Conservation (phyloP, 1,140 invertebrate species). For the Globodera rostochiensis region DNA sequence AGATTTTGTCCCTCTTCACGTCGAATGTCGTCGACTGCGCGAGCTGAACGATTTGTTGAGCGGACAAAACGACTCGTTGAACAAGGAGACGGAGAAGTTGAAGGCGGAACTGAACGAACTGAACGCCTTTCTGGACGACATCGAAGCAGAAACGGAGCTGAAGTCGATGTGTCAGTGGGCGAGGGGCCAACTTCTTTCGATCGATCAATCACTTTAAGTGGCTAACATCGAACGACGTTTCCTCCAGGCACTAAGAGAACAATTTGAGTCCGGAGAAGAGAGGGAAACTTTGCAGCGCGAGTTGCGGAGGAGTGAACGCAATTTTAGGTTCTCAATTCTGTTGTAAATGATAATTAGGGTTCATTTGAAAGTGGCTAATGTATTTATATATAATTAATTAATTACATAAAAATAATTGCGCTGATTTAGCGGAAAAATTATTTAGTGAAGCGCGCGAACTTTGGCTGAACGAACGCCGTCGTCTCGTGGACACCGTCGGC, state of each 20-base stretch:
- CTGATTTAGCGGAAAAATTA: too few relatives aligned
- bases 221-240: constrained; percentile 53
- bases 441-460: constrained; percentile 15
- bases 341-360: too few relatives aligned
- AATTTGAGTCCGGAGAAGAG: constrained; percentile 45
- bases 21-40: constrained; percentile 31
- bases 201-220: constrained; percentile 30
- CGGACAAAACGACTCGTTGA: constrained; percentile 37
- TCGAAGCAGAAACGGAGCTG: constrained; percentile 52
- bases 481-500: constrained; percentile 11
- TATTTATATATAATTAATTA: too few relatives aligned
- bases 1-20: constrained; percentile 20
- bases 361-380: too few relatives aligned
- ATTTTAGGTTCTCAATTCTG: constrained; percentile 23
- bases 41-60: constrained; percentile 43
- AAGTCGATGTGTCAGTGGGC: constrained; percentile 46
- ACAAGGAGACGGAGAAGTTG: constrained; percentile 31
- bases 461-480: constrained; percentile 24
- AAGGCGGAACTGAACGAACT: constrained; percentile 42
- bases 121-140: constrained; percentile 45
- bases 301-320: constrained; percentile 25
- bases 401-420: too few relatives aligned
- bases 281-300: constrained; percentile 32
- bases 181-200: neutral
- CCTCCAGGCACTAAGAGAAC: constrained; percentile 46